Conservation (phyloP, 1,140 invertebrate species). For the Anastrepha obliqua region DNA sequence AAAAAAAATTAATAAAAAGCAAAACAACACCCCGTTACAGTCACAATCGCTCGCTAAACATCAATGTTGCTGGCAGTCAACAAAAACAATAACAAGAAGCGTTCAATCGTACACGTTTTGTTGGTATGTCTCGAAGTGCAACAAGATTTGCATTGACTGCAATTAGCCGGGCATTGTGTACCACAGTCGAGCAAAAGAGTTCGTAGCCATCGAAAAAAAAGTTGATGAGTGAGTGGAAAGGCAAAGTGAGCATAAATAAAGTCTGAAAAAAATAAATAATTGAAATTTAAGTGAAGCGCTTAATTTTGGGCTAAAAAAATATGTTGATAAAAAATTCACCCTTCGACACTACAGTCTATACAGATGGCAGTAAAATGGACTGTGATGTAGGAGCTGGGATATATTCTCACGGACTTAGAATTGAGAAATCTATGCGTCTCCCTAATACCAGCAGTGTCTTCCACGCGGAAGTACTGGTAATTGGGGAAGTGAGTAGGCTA, state of each 20-base stretch:
- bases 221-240: neutral
- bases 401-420: too few species aligned
- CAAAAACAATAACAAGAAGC: neutral
- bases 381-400: too few species aligned
- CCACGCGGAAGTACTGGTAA: too few species aligned
- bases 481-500: too few species aligned
- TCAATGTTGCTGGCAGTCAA: neutral
- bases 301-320: neutral
- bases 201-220: slow-evolving; percentile 12
- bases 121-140: slow-evolving; percentile 4
- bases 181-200: neutral
- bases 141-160: slow-evolving; percentile 49
- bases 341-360: too few species aligned
- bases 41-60: neutral
- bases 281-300: too few species aligned
- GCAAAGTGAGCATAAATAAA: neutral
- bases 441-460: too few species aligned
- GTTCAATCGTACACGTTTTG: slow-evolving; percentile 1
- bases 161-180: slow-evolving; percentile 34
- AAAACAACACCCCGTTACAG: neutral
- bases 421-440: too few species aligned
- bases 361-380: too few species aligned
- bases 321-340: too few species aligned
- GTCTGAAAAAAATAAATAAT: neutral
- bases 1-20: neutral